Evolutionary conservation across 2,797 vertebrate genomes (phyloP), one percentile per base, ranked within the genome.

Genomic region (Tragopan temminckii): DNA sequence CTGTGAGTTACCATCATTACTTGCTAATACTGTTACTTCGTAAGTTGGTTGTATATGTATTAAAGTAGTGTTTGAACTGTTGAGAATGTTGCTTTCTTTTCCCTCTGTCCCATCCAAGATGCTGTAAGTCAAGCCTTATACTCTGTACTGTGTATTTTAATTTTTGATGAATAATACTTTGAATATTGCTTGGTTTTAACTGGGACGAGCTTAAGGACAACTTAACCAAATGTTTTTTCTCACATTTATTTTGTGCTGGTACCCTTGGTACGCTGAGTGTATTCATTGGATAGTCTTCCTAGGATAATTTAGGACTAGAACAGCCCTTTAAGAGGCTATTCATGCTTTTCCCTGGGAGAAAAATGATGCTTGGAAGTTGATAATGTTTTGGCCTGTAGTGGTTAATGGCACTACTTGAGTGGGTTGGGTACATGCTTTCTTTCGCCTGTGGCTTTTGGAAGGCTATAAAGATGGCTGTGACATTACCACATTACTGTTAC

Each of bases 71-170:
- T 58, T 66, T 42, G 23, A 72, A 27, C 11, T 67, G 1, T n/a
- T 7, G 17, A 52, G 48, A 27, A 57, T 11, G 5, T 21, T 55
- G 29, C 18, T 66, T 62, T 38, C 13, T 11, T 74, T 16, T 83
- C 53, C 12, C 4, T 4, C 4, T 53, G 2, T 1, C 7, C 7
- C 2, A 4, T 38, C 69, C 7, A 71, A 24, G 46, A 7, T 35
- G 9, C 33, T 7, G 18, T 55, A 25, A 25, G 15, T 45, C 21
- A 59, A 25, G 7, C 23, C 38, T 76, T 46, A 14, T 12, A 4
- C 9, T 33, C 12, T 27, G 11, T 16, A 27, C 9, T 33, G 35
- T 35, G 16, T 53, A 18, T 11, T 72, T 57, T 27, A 57, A 14
- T 43, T 48, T 31, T 17, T 9, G 19, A 68, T 38, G 23, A 69